Conservation (phyloP, 2,113 vertebrate species). For the Syngnathus typhle region DNA sequence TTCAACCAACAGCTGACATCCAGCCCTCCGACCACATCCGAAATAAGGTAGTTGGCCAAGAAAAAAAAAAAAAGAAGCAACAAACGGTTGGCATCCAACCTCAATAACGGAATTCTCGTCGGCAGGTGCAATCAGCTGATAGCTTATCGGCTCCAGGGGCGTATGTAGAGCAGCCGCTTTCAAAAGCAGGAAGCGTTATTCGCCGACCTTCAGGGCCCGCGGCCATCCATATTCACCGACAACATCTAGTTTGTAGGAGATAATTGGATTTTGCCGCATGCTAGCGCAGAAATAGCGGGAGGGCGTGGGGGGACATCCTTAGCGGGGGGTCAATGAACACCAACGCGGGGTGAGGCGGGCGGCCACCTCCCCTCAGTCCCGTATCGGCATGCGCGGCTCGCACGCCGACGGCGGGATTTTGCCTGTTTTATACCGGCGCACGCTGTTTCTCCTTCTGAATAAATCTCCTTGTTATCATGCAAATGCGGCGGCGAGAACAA, state of each 20-base stretch:
- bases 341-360: too few species aligned
- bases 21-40: conserved; percentile 38
- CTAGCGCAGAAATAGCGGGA: conserved; percentile 42
- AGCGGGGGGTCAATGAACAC: conserved; percentile 58
- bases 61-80: conserved; percentile 13
- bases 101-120: conserved; percentile 36
- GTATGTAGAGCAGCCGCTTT: conserved; percentile 44
- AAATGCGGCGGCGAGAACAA: conserved; percentile 40
- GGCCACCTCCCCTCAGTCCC: conserved; percentile 26
- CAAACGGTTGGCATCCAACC: conserved; percentile 24
- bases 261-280: conserved; percentile 74
- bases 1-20: conserved; percentile 57
- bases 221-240: conserved; percentile 70
- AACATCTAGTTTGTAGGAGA: conserved; percentile 64
- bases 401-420: conserved; percentile 39
- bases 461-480: conserved; percentile 55
- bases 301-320: conserved; percentile 42
- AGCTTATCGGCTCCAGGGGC: conserved; percentile 47
- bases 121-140: conserved; percentile 48
- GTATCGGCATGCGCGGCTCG: conserved; percentile 14
- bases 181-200: conserved; percentile 47
- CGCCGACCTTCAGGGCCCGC: conserved; percentile 59
- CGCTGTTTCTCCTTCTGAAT: conserved; percentile 44
- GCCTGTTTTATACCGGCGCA: conserved; percentile 44
- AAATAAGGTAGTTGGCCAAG: neutral